phyloP scores from a whole-genome alignment of 2,888 invertebrate genomes.

The Dusona sp. region DNA sequence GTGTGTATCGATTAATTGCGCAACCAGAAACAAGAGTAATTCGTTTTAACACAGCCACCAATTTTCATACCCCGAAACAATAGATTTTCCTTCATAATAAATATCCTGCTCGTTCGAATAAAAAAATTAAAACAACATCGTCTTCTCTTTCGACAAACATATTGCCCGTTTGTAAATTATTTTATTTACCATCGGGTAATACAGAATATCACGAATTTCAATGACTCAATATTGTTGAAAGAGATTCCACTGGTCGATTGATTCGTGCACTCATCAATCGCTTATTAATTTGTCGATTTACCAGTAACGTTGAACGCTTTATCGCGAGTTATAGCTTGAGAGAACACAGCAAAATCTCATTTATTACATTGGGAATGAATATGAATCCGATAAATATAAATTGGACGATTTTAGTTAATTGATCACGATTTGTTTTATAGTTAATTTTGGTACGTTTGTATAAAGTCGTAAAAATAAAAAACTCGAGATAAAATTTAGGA shows the following conservation, averaged over 20 bases:
- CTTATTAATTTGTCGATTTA: conserved; percentile 1
- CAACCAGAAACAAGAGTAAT: neutral
- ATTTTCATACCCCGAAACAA: neutral
- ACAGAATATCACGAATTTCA: conserved; percentile 4
- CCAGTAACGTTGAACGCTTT: conserved; percentile 3
- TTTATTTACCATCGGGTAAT: neutral
- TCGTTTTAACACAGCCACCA: neutral
- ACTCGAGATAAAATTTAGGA: neutral
- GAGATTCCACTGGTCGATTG: neutral
- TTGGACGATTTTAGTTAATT: neutral
- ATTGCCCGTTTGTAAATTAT: neutral
- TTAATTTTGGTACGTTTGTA: neutral
- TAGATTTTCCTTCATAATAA: neutral
- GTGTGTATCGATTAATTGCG: conserved; percentile 24
- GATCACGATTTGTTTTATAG: neutral
- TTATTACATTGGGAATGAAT: conserved; percentile 28
- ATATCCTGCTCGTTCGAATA: neutral
- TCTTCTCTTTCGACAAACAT: neutral
- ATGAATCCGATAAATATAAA: conserved; percentile 23
- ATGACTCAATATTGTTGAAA: neutral
- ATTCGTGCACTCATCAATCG: neutral
- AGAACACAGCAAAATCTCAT: neutral
- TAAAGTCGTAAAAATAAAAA: neutral
- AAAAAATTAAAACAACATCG: neutral
- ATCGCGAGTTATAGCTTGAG: neutral